phyloP scores from a whole-genome alignment of 2,113 vertebrate genomes.

The Poecilia latipinna region DNA sequence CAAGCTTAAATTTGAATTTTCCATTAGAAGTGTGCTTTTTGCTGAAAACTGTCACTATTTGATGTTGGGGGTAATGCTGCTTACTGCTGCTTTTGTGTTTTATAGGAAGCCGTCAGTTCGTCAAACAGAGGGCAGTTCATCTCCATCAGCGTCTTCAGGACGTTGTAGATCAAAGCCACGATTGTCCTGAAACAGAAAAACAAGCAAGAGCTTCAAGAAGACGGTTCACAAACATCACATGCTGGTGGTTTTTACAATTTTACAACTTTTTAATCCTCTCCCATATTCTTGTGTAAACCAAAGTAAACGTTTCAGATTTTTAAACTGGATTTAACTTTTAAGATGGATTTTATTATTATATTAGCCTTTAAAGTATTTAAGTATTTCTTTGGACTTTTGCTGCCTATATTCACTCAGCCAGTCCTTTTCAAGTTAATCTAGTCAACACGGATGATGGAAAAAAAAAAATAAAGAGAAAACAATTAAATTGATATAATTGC shows the following conservation, averaged over 20 bases:
- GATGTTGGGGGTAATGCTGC: not conserved
- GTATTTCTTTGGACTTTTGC: not conserved
- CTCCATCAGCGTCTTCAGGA: slow-evolving; percentile 98
- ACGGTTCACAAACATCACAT: not conserved
- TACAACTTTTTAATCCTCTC: not conserved
- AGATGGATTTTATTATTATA: too few species aligned
- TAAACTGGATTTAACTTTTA: not conserved
- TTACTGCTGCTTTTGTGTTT: slow-evolving; percentile 93
- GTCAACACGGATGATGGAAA: not conserved
- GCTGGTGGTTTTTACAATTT: not conserved
- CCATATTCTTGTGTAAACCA: not conserved
- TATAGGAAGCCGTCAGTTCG: slow-evolving; percentile 94
- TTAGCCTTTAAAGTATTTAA: too few species aligned
- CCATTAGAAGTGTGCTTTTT: too few species aligned
- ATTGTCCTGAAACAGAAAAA: slow-evolving; percentile 86
- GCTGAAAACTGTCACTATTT: not conserved
- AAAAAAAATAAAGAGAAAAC: not conserved
- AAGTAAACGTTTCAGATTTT: not conserved
- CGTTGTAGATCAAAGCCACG: slow-evolving; percentile 95
- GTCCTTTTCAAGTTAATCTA: not conserved
- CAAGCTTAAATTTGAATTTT: too few species aligned
- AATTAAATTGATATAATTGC: not conserved
- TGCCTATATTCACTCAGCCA: not conserved
- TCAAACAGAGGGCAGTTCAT: slow-evolving; percentile 97
- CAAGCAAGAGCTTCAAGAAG: not conserved